Evolutionary conservation across 2,888 invertebrate species (phyloP), one percentile per base, ranked within the genome.

Genomic region (Leucophenga montana): DNA sequence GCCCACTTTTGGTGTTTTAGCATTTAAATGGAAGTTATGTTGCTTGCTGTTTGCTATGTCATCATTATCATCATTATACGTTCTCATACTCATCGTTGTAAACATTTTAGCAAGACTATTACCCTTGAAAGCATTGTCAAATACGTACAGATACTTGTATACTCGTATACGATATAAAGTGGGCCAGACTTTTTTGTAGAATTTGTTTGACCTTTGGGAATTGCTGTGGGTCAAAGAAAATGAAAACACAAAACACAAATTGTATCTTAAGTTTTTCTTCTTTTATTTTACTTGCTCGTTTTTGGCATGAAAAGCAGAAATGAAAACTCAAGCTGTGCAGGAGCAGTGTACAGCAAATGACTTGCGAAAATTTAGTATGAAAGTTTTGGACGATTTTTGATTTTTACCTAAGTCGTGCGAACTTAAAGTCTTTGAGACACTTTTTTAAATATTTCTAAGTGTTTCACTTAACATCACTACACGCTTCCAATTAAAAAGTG

Each of bases 181-280:
- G 20, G 11, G 9, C 53, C 53, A 53, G 20, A 53, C 16, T 18
- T 14, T 16, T 1, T 39, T 11, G n/a, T 13, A 20, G n/a, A 75
- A 75, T 73, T 78, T 71, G 77, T 78, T 76, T 73, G 77, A 76
- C 77, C 78, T 66, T 68, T 69, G 78, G 77, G 77, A 77, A 78
- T 78, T 73, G 44, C 50, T 69, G 70, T 62, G 69, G 71, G 57
- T 44, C 62, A 62, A 61, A 68, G 18, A 22, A 61, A 39, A 22
- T n/a, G 16, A 22, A 22, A 57, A 61, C 46, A 48, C 22, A 57
- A 67, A 71, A 74, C 71, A 71, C 74, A 74, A 71, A 68, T 74
- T 73, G 71, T 57, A 66, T 68, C 66, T 73, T 73, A 66, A 68
- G 71, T 53, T 46, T 44, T 56, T 9, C 33, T 22, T 68, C 50